Evolutionary conservation across 2,113 vertebrate species (phyloP), one percentile per base, ranked within the genome.

Genomic region (Cnemophilus loriae): DNA sequence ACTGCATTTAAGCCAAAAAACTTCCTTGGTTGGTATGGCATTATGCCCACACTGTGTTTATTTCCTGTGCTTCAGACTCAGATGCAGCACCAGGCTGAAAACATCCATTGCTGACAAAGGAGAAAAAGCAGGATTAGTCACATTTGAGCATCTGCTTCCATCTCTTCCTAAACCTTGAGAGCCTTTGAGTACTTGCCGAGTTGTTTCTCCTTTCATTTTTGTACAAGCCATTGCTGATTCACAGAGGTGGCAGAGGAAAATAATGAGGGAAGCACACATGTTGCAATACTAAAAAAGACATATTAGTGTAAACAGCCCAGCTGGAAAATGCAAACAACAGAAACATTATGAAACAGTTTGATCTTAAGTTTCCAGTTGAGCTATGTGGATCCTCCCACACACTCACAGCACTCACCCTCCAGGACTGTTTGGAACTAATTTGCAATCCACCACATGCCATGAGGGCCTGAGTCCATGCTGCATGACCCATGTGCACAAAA

Each of bases 321-420:
- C 87, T 93, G 91, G 91, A 94, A 91, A 90, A 96, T 60, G 7
- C 42, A 93, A 90, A 74, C 61, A 85, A 35, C 42, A 81, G 71
- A 50, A 89, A 84, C 21, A 7, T 87, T 71, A 86, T 60, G 46
- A 71, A 73, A 88, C 37, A 64, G 27, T 78, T 87, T 57, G 65
- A 85, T 78, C 49, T 53, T 33, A 65, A 84, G 30, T 89, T 94
- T 93, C 70, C 81, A 95, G 49, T 4, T 1, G 3, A 81, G 39
- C 42, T 68, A 4, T 50, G 75, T 60, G 39, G 42, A 69, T n/a
- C n/a, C 76, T 88, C 69, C 83, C 60, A 41, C 87, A 56, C 75
- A 24, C 21, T 85, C 49, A 33, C 23, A 79, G 33, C 13, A 39
- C 7, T 69, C 21, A 32, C 32, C 23, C 71, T 67, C 49, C 44